These are phyloP conservation scores for Halisarca cf. caerulea DNA, from an alignment of 37 sponge, comb jelly and placozoan species.

Conservation along the genomic window DNA sequence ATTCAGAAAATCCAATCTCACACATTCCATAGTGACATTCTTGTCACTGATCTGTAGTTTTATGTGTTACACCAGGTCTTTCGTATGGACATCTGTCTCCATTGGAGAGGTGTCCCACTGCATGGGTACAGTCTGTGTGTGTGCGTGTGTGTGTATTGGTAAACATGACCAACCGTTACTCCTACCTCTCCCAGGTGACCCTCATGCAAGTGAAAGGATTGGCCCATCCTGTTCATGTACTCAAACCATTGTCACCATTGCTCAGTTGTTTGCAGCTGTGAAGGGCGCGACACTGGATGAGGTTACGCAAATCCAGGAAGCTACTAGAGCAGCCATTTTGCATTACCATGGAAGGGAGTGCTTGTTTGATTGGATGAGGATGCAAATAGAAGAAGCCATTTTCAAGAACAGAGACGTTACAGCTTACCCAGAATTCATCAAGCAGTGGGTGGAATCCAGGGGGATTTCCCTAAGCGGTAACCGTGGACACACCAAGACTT, in stretches of 20 bases:
- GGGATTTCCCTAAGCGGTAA: slow-evolving; percentile 44
- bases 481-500: slow-evolving; percentile 68
- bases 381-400: slow-evolving; percentile 68
- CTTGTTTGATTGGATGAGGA: slow-evolving; percentile 81
- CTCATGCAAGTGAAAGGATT: slow-evolving; percentile 91
- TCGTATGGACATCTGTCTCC: too few species aligned
- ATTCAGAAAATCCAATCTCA: too few species aligned
- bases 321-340: slow-evolving; percentile 21
- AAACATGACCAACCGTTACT: neutral
- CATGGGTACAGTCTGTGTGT: too few species aligned
- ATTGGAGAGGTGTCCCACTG: too few species aligned
- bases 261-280: slow-evolving; percentile 57
- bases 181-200: slow-evolving; percentile 62
- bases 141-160: too few species aligned
- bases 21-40: too few species aligned
- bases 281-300: slow-evolving; percentile 66
- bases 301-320: slow-evolving; percentile 46
- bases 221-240: slow-evolving; percentile 78
- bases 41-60: too few species aligned
- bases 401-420: slow-evolving; percentile 66
- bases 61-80: too few species aligned
- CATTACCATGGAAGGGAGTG: slow-evolving; percentile 75
- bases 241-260: slow-evolving; percentile 54
- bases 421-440: slow-evolving; percentile 84
- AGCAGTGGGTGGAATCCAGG: slow-evolving; percentile 20